Percentiles rank a stretch among this genome's conserved stretches.
These are phyloP conservation scores for Parascotia fuliginaria DNA, from an alignment of 2,888 invertebrate species.

Conservation along the genomic window DNA sequence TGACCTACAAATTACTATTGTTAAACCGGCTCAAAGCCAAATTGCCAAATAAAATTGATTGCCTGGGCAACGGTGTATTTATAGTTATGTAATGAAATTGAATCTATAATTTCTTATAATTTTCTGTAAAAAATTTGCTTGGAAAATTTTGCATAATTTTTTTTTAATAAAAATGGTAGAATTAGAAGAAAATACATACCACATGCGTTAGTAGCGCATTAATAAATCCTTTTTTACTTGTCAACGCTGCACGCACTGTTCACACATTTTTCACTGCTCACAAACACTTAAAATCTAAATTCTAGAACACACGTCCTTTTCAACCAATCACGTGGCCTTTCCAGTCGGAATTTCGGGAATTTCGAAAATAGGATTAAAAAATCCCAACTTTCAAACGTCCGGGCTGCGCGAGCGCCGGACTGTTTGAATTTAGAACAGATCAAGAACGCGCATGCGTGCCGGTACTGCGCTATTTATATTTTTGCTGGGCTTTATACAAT, in stretches of 20 bases:
- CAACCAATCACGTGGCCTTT: slow-evolving; percentile 65
- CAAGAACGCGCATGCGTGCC: slow-evolving; percentile 58
- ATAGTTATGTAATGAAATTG: slow-evolving; percentile 39
- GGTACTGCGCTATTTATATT: slow-evolving; percentile 68
- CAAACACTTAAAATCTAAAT: slow-evolving; percentile 45
- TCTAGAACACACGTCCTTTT: slow-evolving; percentile 38
- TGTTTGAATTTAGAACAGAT: slow-evolving; percentile 71
- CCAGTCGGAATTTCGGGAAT: slow-evolving; percentile 72
- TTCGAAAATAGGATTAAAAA: slow-evolving; percentile 49
- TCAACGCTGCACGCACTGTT: slow-evolving; percentile 74
- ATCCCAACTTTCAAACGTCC: slow-evolving; percentile 63
- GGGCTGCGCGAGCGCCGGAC: slow-evolving; percentile 73
- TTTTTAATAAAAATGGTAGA: slow-evolving; percentile 3
- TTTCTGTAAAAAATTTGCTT: not conserved
- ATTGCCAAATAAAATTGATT: slow-evolving; percentile 45
- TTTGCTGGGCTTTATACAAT: slow-evolving; percentile 64
- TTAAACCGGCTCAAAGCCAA: slow-evolving; percentile 47
- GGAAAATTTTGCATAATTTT: not conserved
- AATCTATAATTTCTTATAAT: slow-evolving; percentile 12
- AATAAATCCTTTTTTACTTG: slow-evolving; percentile 54
- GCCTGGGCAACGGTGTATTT: slow-evolving; percentile 44
- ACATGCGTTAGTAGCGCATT: slow-evolving; percentile 54
- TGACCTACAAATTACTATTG: slow-evolving; percentile 33
- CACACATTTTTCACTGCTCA: slow-evolving; percentile 76
- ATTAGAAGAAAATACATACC: slow-evolving; percentile 50